Base-by-base conservation (phyloP, 2,888 invertebrate species). In the Lampropteryx suffumata region DNA sequence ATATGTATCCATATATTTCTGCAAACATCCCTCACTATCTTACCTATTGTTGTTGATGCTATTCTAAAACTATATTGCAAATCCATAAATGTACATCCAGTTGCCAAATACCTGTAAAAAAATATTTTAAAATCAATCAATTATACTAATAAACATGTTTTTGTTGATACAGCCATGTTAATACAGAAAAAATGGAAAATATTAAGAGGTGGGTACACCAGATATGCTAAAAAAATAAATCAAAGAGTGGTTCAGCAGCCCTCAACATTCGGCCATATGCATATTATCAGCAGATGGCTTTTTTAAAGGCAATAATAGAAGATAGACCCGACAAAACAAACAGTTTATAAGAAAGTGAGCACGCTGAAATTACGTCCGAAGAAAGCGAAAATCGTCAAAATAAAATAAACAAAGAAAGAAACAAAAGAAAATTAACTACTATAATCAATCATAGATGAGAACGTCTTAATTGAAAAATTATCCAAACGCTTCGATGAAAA, bases 81-180 rank as follows among this genome's bases (percentile, higher is more conserved):
- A 24, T 24, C 24, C 3, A 6, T 26, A 28, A 50, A 29, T 29
- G 40, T 40, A 45, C 45, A 37, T 41, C 45, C 51, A 51, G 36
- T 51, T 45, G 41, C 46, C 37, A 52, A 40, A 40, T 47, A 52
- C 33, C 51, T 52, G 51, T 29, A 52, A 48, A 37, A 45, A 34
- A 47, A 48, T n/a, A n/a, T n/a, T n/a, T 11, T 29, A 29, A 10
- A 29, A 10, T 10, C 29, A 29, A 29, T 11, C 11, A 11, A 29
- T 48, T 39, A 13, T n/a, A n/a, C n/a, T n/a, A 47, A 26, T 36
- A 32, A 51, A 45, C 41, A 50, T 44, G 44, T 35, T 50, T 50
- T 50, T 50, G n/a, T n/a, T n/a, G n/a, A n/a, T n/a, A n/a, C 34
- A 50, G 43, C 43, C 44, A 14, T 37, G 28, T 39, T 45, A 40